Conservation (phyloP, 2,797 vertebrate species). For the Clarias fuscus region DNA sequence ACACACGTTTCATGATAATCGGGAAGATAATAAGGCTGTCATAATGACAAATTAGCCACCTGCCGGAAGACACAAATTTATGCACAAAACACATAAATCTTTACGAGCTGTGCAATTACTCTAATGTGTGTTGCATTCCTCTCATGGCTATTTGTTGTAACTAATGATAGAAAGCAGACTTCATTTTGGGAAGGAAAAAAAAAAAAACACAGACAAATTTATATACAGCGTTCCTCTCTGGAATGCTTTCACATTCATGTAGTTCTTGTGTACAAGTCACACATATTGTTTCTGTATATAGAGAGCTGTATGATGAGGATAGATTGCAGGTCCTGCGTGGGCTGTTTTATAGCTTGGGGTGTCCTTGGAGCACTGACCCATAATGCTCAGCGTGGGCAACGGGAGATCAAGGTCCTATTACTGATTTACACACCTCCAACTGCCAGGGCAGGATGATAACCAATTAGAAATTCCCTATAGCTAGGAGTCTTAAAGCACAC, state of each 20-base stretch:
- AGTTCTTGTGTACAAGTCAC: constrained; percentile 18
- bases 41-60: constrained; percentile 55
- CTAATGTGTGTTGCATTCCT: constrained; percentile 45
- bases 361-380: constrained; percentile 48
- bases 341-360: constrained; percentile 34
- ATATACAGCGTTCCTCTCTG: constrained; percentile 7
- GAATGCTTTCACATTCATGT: constrained; percentile 35
- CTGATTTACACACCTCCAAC: constrained; percentile 33
- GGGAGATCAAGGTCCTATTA: constrained; percentile 35
- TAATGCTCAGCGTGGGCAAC: constrained; percentile 35
- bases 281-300: constrained; percentile 19
- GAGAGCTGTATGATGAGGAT: constrained; percentile 28
- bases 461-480: constrained; percentile 47
- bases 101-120: constrained; percentile 36
- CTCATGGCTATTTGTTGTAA: constrained; percentile 43
- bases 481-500: constrained; percentile 19
- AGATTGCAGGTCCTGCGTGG: constrained; percentile 34
- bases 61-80: constrained; percentile 49
- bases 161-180: constrained; percentile 51
- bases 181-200: not conserved
- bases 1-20: constrained; percentile 53
- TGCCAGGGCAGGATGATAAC: constrained; percentile 30
- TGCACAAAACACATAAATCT: constrained; percentile 53
- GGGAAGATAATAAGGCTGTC: constrained; percentile 54
- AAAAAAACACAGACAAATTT: constrained; percentile 30